These are phyloP conservation scores for Eristalis arbustorum DNA, from an alignment of 2,888 invertebrate genomes.

Conservation along the genomic window DNA sequence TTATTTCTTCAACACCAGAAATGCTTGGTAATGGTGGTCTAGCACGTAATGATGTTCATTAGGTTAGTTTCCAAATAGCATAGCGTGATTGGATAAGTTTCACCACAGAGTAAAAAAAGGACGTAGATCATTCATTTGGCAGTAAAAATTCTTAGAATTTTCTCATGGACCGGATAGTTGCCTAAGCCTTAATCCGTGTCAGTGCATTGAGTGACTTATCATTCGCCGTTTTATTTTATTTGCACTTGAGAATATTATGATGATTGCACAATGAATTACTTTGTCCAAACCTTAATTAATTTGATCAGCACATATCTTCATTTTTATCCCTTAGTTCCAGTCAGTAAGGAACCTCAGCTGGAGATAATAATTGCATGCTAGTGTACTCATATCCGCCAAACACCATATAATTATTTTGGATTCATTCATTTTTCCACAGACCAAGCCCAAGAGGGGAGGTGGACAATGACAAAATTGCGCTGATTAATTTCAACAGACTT, in stretches of 20 bases:
- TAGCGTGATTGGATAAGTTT: too few species aligned
- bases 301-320: neutral
- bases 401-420: conserved; percentile 41
- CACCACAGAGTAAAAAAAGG: neutral
- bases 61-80: too few species aligned
- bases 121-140: too few species aligned
- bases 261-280: neutral
- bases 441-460: neutral
- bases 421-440: conserved; percentile 34
- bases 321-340: neutral
- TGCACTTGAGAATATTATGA: too few species aligned
- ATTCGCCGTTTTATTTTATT: too few species aligned
- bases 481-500: conserved; percentile 53
- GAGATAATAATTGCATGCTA: conserved; percentile 20
- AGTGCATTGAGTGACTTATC: neutral
- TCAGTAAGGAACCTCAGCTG: neutral
- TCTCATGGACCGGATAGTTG: neutral
- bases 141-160: too few species aligned
- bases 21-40: neutral
- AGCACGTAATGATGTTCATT: neutral
- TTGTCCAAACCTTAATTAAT: conserved; percentile 19
- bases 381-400: conserved; percentile 21
- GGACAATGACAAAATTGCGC: neutral
- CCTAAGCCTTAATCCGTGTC: neutral
- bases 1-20: too few species aligned